Percentiles rank a stretch among this genome's conserved stretches.
These are phyloP conservation scores for Mycteria americana DNA, from an alignment of 2,797 vertebrate species.

Conservation along the genomic window DNA sequence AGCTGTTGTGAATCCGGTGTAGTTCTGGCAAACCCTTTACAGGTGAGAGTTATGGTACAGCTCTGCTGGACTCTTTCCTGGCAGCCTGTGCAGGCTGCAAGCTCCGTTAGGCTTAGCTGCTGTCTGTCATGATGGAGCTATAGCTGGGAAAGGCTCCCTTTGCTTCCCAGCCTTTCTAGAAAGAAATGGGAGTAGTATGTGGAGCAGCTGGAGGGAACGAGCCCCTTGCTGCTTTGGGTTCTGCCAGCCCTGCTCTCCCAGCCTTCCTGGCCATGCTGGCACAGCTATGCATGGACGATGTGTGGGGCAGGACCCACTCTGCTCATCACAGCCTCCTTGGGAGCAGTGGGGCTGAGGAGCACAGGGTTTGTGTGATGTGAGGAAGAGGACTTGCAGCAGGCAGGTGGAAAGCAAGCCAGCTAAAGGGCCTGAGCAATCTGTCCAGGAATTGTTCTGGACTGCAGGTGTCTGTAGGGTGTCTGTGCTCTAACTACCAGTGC, in stretches of 20 bases:
- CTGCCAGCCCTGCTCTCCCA: neutral
- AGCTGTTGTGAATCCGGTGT: neutral
- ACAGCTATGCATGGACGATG: neutral
- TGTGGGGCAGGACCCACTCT: neutral
- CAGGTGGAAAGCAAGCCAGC: neutral
- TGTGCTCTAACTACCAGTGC: neutral
- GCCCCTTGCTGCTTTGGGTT: neutral
- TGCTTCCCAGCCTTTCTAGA: neutral
- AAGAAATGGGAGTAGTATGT: neutral
- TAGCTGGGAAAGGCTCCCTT: neutral
- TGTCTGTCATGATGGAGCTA: neutral
- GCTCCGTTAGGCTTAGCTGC: neutral
- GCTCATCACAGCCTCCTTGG: accelerated
- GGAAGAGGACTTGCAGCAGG: neutral
- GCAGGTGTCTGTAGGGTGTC: neutral
- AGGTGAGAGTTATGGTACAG: neutral
- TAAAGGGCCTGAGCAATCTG: neutral
- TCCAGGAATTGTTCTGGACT: neutral
- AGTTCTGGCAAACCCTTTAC: neutral
- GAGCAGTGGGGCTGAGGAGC: neutral
- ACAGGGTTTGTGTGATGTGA: neutral
- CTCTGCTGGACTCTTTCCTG: neutral
- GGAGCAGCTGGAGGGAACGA: neutral
- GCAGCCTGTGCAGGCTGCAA: neutral
- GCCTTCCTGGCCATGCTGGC: neutral